Base-by-base conservation (phyloP, 2,797 vertebrate genomes). In the Glyptemys insculpta region DNA sequence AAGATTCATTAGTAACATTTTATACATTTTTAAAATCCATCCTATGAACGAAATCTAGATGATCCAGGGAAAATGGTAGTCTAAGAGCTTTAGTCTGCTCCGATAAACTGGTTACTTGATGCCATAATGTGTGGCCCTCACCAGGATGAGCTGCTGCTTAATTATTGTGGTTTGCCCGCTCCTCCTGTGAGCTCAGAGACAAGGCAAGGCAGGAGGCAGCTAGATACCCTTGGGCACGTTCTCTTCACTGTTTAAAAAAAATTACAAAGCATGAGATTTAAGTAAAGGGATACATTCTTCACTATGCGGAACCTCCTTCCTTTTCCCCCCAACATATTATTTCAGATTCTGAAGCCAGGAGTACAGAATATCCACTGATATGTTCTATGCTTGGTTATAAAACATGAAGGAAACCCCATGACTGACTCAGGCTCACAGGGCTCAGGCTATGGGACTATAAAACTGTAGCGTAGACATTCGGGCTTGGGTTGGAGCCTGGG, bases 1-100 rank as follows among this genome's bases (percentile, higher is more conserved):
- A 93, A 92, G 16, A 95, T 89, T 91, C 27, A 93, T 79, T 65
- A 82, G 6, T 59, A 78, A 78, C 11, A 5, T 27, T 87, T 56
- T 79, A 87, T 72, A 41, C 31, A 65, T 95, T 91, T 95, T 89
- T 79, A 23, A 96, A 89, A 83, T 10, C 56, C 62, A 83, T 49
- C 29, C 16, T 54, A 44, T 76, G 41, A 76, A 76, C 8, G 41
- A 76, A 25, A 6, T 12, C 11, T 25, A 18, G 6, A 0, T 54
- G 79, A 54, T 50, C 14, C 56, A 74, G 34, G 47, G 49, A 19
- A 54, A 84, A 65, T 88, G 52, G 52, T 41, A 81, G 80, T 0
- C 18, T 6, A 27, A 65, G 57, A 44, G 79, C 18, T 37, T 72
- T 0, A 47, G 37, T 7, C 47, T 68, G 79, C 81, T 83, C 18